Evolutionary conservation across 1,140 invertebrate species (phyloP).

Genomic region (Pissodes strobi): DNA sequence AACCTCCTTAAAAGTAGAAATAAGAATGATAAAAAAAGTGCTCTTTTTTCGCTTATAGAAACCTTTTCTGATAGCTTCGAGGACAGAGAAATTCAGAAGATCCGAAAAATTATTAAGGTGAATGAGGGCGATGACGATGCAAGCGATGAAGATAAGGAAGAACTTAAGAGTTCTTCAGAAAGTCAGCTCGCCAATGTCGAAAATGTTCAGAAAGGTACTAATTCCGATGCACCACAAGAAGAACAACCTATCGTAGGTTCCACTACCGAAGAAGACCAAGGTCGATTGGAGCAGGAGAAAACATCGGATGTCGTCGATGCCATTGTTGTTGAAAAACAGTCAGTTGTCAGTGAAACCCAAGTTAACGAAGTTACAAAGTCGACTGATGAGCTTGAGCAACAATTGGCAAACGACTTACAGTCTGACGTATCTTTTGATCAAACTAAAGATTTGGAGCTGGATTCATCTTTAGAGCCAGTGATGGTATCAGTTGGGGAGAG

Average conservation of each 20-base stretch:
- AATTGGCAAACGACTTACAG: not conserved
- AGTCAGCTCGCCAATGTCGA: not conserved
- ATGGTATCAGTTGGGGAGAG: constrained; percentile 42
- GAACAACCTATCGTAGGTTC: constrained; percentile 16
- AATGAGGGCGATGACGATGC: constrained; percentile 25
- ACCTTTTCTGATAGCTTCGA: constrained; percentile 44
- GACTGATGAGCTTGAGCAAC: constrained; percentile 1
- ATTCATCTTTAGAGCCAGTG: constrained; percentile 15
- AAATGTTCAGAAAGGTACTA: not conserved
- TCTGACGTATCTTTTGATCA: not conserved
- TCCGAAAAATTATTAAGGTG: constrained; percentile 41
- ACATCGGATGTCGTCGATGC: not conserved
- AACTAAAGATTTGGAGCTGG: not conserved
- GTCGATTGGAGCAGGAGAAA: not conserved
- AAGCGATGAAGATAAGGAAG: constrained; percentile 25
- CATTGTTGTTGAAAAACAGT: not conserved
- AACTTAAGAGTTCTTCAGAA: not conserved
- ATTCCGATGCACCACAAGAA: not conserved
- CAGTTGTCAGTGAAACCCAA: not conserved
- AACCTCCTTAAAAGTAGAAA: constrained; percentile 43
- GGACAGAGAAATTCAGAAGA: constrained; percentile 38
- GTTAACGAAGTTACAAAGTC: constrained; percentile 15
- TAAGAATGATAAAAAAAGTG: constrained; percentile 44
- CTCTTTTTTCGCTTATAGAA: constrained; percentile 39
- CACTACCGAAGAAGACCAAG: constrained; percentile 11